phyloP scores from a whole-genome alignment of 2,888 invertebrate genomes.

The Lottia scabra region DNA sequence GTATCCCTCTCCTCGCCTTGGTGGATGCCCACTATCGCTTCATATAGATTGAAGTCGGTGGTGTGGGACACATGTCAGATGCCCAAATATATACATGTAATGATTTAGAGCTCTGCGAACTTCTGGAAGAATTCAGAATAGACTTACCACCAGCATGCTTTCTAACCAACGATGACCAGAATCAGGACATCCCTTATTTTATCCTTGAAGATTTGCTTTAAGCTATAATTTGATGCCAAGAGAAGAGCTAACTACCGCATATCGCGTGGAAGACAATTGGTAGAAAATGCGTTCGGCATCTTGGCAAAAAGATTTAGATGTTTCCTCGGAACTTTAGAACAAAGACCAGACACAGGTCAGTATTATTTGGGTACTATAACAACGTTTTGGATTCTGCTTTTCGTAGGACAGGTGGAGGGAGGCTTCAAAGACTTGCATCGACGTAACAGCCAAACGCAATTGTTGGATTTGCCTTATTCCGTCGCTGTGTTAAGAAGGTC shows the following conservation, averaged over 20 bases:
- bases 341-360: constrained; percentile 20
- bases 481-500: constrained; percentile 23
- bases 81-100: constrained; percentile 32
- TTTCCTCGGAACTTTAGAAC: constrained; percentile 33
- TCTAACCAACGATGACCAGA: constrained; percentile 28
- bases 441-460: constrained; percentile 21
- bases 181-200: constrained; percentile 32
- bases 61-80: constrained; percentile 22
- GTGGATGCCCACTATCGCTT: constrained; percentile 26
- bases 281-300: constrained; percentile 43
- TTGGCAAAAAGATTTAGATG: constrained; percentile 35
- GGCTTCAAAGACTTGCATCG: constrained; percentile 9
- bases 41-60: constrained; percentile 33
- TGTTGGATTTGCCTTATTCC: constrained; percentile 19
- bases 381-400: constrained; percentile 16
- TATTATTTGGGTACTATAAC: no score
- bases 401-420: constrained; percentile 20
- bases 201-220: constrained; percentile 29
- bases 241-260: no score
- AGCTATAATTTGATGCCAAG: constrained; percentile 13
- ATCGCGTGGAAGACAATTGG: constrained; percentile 23
- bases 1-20: no score
- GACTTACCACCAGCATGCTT: constrained; percentile 31
- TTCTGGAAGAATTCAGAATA: constrained; percentile 22
- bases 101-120: constrained; percentile 24